Conservation (phyloP, 2,888 invertebrate species). For the Calliphora vomitoria region DNA sequence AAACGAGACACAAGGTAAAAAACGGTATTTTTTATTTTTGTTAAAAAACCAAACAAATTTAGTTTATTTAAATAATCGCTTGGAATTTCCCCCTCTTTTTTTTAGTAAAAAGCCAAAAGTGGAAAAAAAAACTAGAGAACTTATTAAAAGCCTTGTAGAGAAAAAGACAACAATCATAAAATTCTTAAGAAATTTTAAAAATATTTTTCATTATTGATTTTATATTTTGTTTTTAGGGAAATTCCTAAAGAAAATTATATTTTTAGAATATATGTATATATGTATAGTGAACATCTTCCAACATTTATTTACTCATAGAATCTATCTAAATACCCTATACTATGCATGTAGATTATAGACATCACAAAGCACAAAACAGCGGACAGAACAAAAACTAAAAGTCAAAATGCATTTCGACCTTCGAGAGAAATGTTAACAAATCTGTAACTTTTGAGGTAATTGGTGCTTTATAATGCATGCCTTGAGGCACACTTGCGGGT, state of each 20-base stretch:
- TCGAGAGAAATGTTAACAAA: no score
- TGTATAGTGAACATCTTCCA: neutral
- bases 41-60: conserved; percentile 15
- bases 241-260: conserved; percentile 1
- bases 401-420: no score
- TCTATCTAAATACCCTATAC: neutral
- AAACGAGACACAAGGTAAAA: conserved; percentile 16
- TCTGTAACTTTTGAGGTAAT: no score
- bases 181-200: conserved; percentile 32
- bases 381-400: no score
- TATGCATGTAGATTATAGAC: no score
- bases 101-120: neutral
- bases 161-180: conserved; percentile 15
- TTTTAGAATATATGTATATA: conserved; percentile 7
- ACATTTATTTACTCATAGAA: neutral
- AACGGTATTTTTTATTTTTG: neutral
- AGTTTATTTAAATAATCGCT: neutral
- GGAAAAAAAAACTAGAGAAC: neutral
- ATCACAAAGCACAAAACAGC: no score
- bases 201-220: conserved; percentile 21
- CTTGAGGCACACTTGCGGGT: no score
- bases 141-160: neutral
- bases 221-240: neutral
- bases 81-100: conserved; percentile 12
- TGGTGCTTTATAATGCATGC: no score